These are phyloP conservation scores for Thripadectes ignobilis DNA, from an alignment of 2,797 vertebrate species.

Conservation along the genomic window DNA sequence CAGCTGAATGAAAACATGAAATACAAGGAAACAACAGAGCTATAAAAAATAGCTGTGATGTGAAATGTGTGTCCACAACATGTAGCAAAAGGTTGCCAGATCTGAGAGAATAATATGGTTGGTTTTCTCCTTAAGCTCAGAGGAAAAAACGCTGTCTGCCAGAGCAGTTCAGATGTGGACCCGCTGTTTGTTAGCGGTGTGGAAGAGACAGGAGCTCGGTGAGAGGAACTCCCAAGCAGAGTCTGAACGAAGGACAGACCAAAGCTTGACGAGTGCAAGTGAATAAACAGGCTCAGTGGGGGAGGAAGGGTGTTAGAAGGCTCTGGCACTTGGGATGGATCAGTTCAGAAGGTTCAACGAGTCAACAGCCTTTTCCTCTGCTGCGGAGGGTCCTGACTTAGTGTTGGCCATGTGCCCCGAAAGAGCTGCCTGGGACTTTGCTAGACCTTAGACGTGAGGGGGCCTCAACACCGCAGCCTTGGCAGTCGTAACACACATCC, in stretches of 20 bases:
- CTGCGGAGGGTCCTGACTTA: fast-evolving
- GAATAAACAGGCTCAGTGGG: neutral
- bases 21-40: slow-evolving; percentile 70
- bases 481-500: fast-evolving
- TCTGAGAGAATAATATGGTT: neutral
- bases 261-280: neutral
- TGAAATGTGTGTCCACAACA: slow-evolving; percentile 65
- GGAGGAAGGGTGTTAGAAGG: neutral
- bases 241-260: neutral
- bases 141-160: neutral
- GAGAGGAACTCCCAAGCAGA: neutral
- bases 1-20: slow-evolving; percentile 74
- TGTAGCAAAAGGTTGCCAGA: slow-evolving; percentile 51
- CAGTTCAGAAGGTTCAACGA: neutral
- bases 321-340: neutral
- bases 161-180: neutral
- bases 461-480: neutral
- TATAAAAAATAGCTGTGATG: slow-evolving; percentile 62
- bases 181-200: neutral
- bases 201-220: neutral
- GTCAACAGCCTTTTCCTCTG: neutral
- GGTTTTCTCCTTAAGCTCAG: neutral
- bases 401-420: fast-evolving
- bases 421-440: neutral
- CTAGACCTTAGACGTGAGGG: neutral